Percentiles rank a stretch among this genome's conserved stretches.
Evolutionary conservation across 2,113 vertebrate species (phyloP).

Genomic region (Corythornis madagascariensis): DNA sequence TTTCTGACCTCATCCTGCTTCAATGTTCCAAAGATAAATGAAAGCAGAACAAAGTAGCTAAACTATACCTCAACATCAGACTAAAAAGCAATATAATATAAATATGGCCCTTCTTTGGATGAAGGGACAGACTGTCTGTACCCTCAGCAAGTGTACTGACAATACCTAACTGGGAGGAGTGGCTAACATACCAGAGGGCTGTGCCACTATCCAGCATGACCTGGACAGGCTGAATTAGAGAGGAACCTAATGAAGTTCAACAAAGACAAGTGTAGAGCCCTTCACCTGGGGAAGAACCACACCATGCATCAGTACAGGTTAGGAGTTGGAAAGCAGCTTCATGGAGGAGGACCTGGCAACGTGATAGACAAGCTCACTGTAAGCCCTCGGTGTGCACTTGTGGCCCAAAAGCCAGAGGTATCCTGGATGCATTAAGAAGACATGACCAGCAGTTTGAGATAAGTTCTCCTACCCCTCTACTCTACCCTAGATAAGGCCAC

Average conservation of each 20-base stretch:
- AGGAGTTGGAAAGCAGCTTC: background rate
- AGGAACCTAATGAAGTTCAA: background rate
- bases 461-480: too few species aligned
- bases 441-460: too few species aligned
- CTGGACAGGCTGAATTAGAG: background rate
- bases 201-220: background rate
- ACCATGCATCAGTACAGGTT: background rate
- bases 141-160: background rate
- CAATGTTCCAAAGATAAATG: background rate
- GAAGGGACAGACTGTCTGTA: background rate
- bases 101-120: background rate
- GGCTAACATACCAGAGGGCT: background rate
- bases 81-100: background rate
- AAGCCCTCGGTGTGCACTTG: background rate
- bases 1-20: background rate
- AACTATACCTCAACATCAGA: background rate
- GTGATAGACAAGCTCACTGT: background rate
- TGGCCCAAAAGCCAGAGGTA: background rate
- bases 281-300: background rate
- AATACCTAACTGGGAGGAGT: background rate
- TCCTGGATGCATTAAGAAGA: background rate
- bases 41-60: background rate
- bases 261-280: background rate
- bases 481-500: too few species aligned
- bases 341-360: background rate